These are phyloP conservation scores for Fistularia tabacaria DNA, from an alignment of 2,797 vertebrate species.

Conservation along the genomic window DNA sequence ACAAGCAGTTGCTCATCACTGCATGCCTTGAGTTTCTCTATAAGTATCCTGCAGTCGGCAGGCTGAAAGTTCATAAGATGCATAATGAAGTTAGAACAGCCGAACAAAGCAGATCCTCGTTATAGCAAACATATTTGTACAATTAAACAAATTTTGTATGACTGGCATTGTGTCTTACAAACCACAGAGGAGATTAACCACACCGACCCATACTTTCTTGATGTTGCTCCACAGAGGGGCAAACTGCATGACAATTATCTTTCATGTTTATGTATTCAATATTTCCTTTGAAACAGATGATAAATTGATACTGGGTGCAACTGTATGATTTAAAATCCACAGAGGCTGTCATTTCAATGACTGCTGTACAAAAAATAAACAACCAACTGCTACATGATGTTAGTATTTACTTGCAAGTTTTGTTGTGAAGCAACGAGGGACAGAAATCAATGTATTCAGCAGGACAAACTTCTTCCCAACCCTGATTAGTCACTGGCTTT, in stretches of 20 bases:
- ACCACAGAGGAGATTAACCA: neutral
- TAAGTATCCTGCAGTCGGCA: slow-evolving; percentile 95
- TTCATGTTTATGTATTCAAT: neutral
- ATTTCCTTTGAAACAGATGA: neutral
- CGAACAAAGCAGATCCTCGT: neutral
- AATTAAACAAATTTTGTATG: neutral
- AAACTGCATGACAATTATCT: too few species aligned
- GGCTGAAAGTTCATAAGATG: slow-evolving; percentile 72
- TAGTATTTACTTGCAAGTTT: too few species aligned
- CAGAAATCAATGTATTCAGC: neutral
- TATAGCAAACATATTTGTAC: neutral
- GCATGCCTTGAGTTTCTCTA: slow-evolving; percentile 93
- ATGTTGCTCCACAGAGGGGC: too few species aligned
- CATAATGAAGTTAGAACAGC: slow-evolving; percentile 23
- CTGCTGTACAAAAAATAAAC: too few species aligned
- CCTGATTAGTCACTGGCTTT: neutral
- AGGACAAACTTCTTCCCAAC: neutral
- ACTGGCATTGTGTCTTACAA: neutral
- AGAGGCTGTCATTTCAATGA: too few species aligned
- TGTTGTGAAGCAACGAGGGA: too few species aligned
- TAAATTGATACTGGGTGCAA: too few species aligned
- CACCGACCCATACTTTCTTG: neutral
- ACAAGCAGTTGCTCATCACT: slow-evolving; percentile 92
- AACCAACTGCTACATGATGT: too few species aligned
- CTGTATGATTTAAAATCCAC: too few species aligned